phyloP scores from a whole-genome alignment of 2,113 vertebrate species.

The Zootoca vivipara region DNA sequence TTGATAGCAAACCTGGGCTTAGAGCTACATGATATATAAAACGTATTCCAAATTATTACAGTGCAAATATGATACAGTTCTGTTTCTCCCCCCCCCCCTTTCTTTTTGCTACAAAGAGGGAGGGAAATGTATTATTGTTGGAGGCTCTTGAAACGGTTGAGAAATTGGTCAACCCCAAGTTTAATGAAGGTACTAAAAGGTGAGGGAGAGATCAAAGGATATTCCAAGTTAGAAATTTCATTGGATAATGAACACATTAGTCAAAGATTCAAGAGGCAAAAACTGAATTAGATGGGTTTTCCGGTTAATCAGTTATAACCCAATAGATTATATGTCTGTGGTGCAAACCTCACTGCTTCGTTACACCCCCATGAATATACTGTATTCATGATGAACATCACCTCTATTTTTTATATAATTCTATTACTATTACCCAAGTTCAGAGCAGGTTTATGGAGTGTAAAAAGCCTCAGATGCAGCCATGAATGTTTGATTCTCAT shows the following conservation, averaged over 20 bases:
- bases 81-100: not conserved
- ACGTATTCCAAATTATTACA: not conserved
- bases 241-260: accelerated
- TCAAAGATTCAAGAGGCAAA: not conserved
- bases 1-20: no score
- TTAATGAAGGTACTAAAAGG: not conserved
- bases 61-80: not conserved
- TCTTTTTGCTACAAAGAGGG: not conserved
- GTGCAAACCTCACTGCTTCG: not conserved
- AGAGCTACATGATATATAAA: no score
- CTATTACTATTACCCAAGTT: constrained; percentile 44
- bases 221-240: not conserved
- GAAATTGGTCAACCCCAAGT: not conserved
- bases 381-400: constrained; percentile 33
- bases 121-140: not conserved
- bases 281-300: not conserved
- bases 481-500: constrained; percentile 60
- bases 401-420: constrained; percentile 57
- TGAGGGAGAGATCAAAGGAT: not conserved
- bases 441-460: constrained; percentile 61
- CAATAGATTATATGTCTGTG: not conserved
- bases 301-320: constrained; percentile 16
- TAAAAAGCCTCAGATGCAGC: constrained; percentile 48
- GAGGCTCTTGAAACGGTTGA: not conserved
- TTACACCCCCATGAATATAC: not conserved